Evolutionary conservation across 2,113 vertebrate genomes (phyloP), one percentile per base, ranked within the genome.

Genomic region (Orientallactaga bullata): DNA sequence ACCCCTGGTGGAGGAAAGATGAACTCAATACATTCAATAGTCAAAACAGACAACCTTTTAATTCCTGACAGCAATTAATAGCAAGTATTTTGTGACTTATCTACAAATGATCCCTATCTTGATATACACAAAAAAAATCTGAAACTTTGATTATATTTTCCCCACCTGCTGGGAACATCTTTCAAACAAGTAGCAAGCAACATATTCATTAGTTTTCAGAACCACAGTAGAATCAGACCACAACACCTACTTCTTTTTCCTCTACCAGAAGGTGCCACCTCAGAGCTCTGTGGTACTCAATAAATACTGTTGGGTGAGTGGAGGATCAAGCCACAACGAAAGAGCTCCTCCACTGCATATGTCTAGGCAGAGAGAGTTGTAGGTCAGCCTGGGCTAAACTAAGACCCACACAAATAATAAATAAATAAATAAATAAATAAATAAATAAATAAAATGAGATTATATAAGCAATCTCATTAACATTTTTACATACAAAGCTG

Each of bases 1-100:
- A 99, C 99, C 97, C 99, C 98, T 99, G 92, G 96, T 97, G 95
- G 0, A 92, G 42, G 93, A 97, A 98, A 96, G 88, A 97, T 30
- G 96, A 88, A 93, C 20, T 73, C 88, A 96, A 85, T 68, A 92
- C 80, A 92, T 91, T 69, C 55, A 84, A 88, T 65, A 37, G 66
- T 93, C 89, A 94, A 94, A 93, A 63, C 18, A 11, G 23, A 91
- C 39, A 42, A 95, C 35, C 79, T 61, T 88, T 85, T 51, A 74
- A 89, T 72, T 84, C 42, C 74, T 16, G 23, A 88, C 35, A 92
- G 65, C 32, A 47, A 82, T 88, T 89, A 91, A 88, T 2, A 81
- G 69, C 30, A 89, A 88, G 65, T 83, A 26, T 94, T 89, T 65
- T 58, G 7, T 80, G 60, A 73, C 30, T 58, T 37, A 94, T 32